Percentiles rank a stretch among this genome's conserved stretches.
phyloP scores from a whole-genome alignment of 2,888 invertebrate species.

The Dusona sp. region DNA sequence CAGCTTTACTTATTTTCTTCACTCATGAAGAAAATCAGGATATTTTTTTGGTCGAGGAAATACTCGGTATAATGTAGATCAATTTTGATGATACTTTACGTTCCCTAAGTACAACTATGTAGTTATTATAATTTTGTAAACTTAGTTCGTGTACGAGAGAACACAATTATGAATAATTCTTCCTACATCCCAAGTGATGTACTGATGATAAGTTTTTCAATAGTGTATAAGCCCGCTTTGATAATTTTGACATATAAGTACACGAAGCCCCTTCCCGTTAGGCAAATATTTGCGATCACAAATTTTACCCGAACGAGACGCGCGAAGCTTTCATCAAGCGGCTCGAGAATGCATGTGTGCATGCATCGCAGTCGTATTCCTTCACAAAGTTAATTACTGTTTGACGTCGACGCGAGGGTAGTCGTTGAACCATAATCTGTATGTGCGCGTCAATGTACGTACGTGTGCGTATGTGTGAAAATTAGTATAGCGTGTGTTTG shows the following conservation, averaged over 20 bases:
- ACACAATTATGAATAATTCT: background rate
- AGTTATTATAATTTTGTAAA: background rate
- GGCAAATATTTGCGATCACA: slow-evolving; percentile 8
- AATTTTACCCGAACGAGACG: slow-evolving; percentile 1
- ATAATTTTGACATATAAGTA: background rate
- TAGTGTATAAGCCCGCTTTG: background rate
- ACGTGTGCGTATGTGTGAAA: background rate
- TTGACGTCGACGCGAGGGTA: slow-evolving; percentile 14
- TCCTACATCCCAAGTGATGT: background rate
- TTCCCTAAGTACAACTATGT: no score
- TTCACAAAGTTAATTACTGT: slow-evolving; percentile 62
- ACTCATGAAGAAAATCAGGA: background rate
- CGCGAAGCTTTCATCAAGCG: slow-evolving; percentile 28
- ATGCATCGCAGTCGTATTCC: slow-evolving; percentile 36
- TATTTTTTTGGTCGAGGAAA: background rate
- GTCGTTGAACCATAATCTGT: background rate
- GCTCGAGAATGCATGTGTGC: background rate
- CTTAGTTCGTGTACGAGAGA: background rate
- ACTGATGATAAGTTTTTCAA: background rate
- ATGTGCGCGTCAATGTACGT: background rate
- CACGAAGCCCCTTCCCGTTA: background rate
- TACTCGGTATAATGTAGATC: background rate
- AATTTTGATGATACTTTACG: background rate
- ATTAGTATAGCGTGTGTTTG: slow-evolving; percentile 16
- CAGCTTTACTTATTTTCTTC: background rate